A percentile compares a stretch with the other conserved stretches of the same genome.
Evolutionary conservation across 2,888 invertebrate genomes (phyloP).

Genomic region (Gari tellinella): DNA sequence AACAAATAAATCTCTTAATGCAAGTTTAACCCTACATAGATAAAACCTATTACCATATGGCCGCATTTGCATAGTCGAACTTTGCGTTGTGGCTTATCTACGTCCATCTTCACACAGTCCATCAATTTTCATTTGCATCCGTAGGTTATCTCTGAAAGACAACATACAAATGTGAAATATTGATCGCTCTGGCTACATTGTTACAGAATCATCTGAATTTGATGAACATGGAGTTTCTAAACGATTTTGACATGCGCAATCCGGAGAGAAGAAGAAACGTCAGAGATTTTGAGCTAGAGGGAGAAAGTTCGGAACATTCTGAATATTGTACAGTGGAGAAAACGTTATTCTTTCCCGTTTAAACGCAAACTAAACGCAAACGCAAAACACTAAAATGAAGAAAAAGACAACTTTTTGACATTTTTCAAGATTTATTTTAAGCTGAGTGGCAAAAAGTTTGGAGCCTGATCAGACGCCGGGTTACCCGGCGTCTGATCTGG

Average conservation of each 20-base stretch:
- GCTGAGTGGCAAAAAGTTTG: too few relatives aligned
- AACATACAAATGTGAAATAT: slow-evolving; percentile 42
- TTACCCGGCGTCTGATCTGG: too few relatives aligned
- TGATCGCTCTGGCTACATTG: slow-evolving; percentile 25
- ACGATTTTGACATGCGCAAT: not conserved
- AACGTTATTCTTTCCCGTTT: too few relatives aligned
- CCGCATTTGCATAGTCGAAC: slow-evolving; percentile 48
- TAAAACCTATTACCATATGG: slow-evolving; percentile 16
- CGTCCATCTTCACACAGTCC: slow-evolving; percentile 44
- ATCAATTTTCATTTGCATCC: slow-evolving; percentile 58
- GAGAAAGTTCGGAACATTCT: not conserved
- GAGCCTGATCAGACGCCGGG: too few relatives aligned
- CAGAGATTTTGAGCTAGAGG: too few relatives aligned
- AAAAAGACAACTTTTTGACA: too few relatives aligned
- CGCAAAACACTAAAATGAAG: too few relatives aligned
- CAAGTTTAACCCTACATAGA: slow-evolving; percentile 25
- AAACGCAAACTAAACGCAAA: too few relatives aligned
- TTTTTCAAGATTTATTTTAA: too few relatives aligned
- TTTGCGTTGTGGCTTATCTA: slow-evolving; percentile 30
- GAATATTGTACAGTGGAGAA: not conserved
- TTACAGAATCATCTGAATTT: slow-evolving; percentile 13
- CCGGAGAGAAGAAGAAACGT: too few relatives aligned
- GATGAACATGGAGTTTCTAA: slow-evolving; percentile 13
- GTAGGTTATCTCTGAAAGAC: slow-evolving; percentile 42
- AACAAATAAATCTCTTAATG: slow-evolving; percentile 27